Evolutionary conservation across 2,113 vertebrate species (phyloP).

Genomic region (Circaetus gallicus): DNA sequence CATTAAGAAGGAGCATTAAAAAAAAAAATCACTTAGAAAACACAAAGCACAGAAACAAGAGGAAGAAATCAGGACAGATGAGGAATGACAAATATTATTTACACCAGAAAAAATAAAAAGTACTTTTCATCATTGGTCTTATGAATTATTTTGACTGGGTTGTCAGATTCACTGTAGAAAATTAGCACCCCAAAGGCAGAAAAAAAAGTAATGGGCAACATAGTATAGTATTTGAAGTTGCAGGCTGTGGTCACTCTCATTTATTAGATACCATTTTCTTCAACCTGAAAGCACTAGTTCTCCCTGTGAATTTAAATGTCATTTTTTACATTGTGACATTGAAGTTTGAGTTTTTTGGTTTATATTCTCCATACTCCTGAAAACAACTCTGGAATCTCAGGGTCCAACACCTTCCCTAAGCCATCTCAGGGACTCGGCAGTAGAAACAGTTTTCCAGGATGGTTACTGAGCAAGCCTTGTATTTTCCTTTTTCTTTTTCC

Average conservation of each 20-base stretch:
- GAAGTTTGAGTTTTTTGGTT: not conserved
- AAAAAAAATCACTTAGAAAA: not conserved
- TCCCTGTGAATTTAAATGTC: not conserved
- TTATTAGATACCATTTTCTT: not conserved
- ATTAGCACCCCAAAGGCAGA: not conserved
- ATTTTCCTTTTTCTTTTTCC: not conserved
- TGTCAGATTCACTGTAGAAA: constrained; percentile 2
- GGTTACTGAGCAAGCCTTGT: not conserved
- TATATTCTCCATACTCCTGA: not conserved
- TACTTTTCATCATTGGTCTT: not conserved
- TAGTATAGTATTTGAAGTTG: not conserved
- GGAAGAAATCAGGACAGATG: not conserved
- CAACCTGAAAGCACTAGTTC: not conserved
- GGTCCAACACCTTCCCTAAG: not conserved
- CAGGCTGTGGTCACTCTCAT: not conserved
- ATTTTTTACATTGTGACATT: not conserved
- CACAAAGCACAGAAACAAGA: not conserved
- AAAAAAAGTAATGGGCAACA: not conserved
- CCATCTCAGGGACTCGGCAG: not conserved
- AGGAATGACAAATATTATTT: not conserved
- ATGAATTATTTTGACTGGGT: constrained; percentile 2
- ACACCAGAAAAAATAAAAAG: not conserved
- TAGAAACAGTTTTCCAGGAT: not conserved
- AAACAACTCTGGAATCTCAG: not conserved
- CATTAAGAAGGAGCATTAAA: not conserved